Base-by-base conservation (phyloP, 2,888 invertebrate genomes). In the Isotomurus palustris region DNA sequence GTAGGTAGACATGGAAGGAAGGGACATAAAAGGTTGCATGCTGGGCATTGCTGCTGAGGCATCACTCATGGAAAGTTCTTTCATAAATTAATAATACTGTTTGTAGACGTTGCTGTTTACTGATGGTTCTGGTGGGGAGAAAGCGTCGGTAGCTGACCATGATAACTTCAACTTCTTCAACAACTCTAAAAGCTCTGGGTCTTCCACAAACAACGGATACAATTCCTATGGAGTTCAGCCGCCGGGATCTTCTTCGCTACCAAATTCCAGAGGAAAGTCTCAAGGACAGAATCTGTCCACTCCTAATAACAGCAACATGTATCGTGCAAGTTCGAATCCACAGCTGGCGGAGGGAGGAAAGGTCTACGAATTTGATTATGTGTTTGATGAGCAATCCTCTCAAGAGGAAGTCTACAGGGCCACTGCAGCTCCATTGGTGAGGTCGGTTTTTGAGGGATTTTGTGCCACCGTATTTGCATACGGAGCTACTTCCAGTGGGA, bases 381-480 rank as follows among this genome's bases (percentile, higher is more conserved):
- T 91, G 8, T 93, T 95, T 74, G 88, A 86, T 50, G 92, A 92
- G 73, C 83, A 85, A 63, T 85, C 91, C 22, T 84, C 87, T 0
- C 75, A 84, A 81, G 86, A 87, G 73, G 84, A 87, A 50, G 91
- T 96, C 0, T 96, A 95, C 76, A 84, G 85, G 60, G 83, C 84
- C 4, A 92, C 94, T 1, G 89, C 93, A 24, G 87, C 87, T 51
- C 83, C 86, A 19, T 79, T 96, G 19, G 91, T 96, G 2, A 84
- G 85, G 41, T 91, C 89, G 72, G 89, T 96, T 1, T 79, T 95
- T 27, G 75, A 80, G 58, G 96, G 96, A 0, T 91, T 88, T 74
- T 94, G 94, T 72, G 95, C 91, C 0, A 94, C 95, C 0, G 93
- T 96, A 25, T 96, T 96, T 76, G 95, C 96, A 1, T 96, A 93